A percentile compares a stretch with the other conserved stretches of the same genome.
Conservation (phyloP, 1,140 invertebrate genomes). For the Zaprionus taronus region DNA sequence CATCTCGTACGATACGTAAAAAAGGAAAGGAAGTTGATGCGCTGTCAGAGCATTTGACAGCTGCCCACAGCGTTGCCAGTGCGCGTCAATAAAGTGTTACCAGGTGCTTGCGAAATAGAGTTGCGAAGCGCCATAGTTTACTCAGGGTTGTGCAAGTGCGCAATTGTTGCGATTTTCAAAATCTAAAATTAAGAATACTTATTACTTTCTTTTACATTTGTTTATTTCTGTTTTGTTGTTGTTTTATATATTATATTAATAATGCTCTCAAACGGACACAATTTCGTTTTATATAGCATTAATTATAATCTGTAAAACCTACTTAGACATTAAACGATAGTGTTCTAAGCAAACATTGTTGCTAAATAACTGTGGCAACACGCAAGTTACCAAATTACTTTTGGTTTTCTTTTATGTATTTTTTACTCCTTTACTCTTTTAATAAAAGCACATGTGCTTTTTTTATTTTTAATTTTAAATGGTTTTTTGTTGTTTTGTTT, state of each 20-base stretch:
- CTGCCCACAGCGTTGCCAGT: constrained; percentile 40
- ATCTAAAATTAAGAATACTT: not conserved
- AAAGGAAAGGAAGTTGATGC: constrained; percentile 73
- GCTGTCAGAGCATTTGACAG: constrained; percentile 61
- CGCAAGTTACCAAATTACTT: constrained; percentile 57
- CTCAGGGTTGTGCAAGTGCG: constrained; percentile 17
- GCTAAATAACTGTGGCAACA: constrained; percentile 59
- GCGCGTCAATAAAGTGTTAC: constrained; percentile 8
- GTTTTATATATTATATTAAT: constrained; percentile 51
- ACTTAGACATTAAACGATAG: constrained; percentile 75
- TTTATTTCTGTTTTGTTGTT: constrained; percentile 59
- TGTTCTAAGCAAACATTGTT: constrained; percentile 53
- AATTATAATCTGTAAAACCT: constrained; percentile 80
- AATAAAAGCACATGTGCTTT: constrained; percentile 34
- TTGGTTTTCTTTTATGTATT: constrained; percentile 31
- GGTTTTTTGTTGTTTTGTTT: constrained; percentile 22
- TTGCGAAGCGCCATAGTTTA: not conserved
- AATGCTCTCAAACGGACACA: constrained; percentile 61
- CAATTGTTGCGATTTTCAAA: not conserved
- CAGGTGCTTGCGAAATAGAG: not conserved
- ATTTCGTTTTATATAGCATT: constrained; percentile 61
- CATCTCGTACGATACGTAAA: constrained; percentile 82
- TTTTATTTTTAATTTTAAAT: constrained; percentile 53
- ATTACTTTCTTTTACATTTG: constrained; percentile 63
- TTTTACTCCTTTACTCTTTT: constrained; percentile 32